These are phyloP conservation scores for Rhegmatorhina hoffmannsi DNA, from an alignment of 2,113 vertebrate species.

Conservation along the genomic window DNA sequence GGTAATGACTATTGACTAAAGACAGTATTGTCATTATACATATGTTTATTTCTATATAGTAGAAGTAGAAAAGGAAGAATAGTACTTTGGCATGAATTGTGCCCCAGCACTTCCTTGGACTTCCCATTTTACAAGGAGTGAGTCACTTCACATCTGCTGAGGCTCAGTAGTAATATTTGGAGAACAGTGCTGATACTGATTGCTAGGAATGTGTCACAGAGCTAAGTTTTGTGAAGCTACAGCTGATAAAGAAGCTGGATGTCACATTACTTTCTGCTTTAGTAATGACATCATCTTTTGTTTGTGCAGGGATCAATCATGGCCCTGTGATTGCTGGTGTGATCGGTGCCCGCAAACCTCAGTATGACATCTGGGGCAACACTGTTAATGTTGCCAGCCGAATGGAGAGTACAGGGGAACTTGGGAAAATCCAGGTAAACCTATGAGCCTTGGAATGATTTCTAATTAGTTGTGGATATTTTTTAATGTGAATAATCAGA, in stretches of 20 bases:
- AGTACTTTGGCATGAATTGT: neutral
- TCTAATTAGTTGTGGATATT: neutral
- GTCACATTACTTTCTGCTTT: neutral
- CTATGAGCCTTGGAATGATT: neutral
- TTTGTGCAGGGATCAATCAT: constrained; percentile 88
- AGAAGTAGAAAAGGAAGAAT: neutral
- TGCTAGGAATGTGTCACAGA: neutral
- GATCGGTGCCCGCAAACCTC: constrained; percentile 96
- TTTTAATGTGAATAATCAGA: neutral
- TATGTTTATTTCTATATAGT: neutral
- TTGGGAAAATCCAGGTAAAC: constrained; percentile 95
- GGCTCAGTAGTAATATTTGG: neutral
- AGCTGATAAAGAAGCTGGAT: neutral
- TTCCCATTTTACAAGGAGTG: neutral
- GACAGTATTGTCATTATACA: neutral
- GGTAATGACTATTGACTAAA: neutral
- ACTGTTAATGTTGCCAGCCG: constrained; percentile 96
- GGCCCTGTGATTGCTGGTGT: constrained; percentile 97
- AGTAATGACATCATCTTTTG: neutral
- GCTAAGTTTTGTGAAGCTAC: neutral
- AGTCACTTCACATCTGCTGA: neutral
- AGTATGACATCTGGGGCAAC: constrained; percentile 99
- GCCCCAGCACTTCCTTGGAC: neutral
- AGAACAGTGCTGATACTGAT: neutral
- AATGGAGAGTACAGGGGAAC: constrained; percentile 96